Conservation (phyloP, 2,888 invertebrate genomes). For the Pediacus dermestoides region DNA sequence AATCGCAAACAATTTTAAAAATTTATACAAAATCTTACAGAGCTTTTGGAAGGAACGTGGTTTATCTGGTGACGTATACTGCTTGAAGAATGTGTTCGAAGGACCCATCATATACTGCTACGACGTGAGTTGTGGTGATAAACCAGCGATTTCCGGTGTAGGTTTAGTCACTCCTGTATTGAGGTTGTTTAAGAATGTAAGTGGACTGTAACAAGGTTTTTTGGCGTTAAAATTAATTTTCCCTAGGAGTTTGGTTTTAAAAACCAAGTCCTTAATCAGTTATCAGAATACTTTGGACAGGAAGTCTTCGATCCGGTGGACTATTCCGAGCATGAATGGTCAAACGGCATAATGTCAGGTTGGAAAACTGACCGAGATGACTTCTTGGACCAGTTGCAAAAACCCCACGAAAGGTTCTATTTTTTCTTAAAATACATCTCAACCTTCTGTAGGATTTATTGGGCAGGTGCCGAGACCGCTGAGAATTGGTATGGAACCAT, state of each 20-base stretch:
- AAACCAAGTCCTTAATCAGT: slow-evolving; percentile 29
- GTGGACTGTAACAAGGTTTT: too few species aligned
- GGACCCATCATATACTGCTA: slow-evolving; percentile 30
- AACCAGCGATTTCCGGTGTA: slow-evolving; percentile 30
- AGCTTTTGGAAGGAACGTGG: slow-evolving; percentile 34
- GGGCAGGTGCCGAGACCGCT: slow-evolving; percentile 40
- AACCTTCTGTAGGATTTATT: slow-evolving; percentile 32
- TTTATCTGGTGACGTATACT: slow-evolving; percentile 32
- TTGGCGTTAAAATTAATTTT: slow-evolving; percentile 12
- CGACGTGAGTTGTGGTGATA: slow-evolving; percentile 23
- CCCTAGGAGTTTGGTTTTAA: slow-evolving; percentile 17
- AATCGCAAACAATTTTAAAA: slow-evolving; percentile 1
- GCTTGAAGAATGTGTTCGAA: slow-evolving; percentile 13
- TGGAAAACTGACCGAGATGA: slow-evolving; percentile 11
- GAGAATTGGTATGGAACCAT: slow-evolving; percentile 38
- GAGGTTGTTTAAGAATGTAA: too few species aligned
- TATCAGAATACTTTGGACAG: slow-evolving; percentile 33
- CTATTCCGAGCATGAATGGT: slow-evolving; percentile 33
- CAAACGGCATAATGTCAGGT: slow-evolving; percentile 15
- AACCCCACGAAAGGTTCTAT: not conserved
- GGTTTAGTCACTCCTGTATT: too few species aligned
- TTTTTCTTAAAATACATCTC: too few species aligned
- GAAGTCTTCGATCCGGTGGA: slow-evolving; percentile 35
- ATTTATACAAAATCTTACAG: too few species aligned
- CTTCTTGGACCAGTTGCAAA: not conserved